phyloP scores from a whole-genome alignment of 2,113 vertebrate genomes.

The Typhlomys cinereus region DNA sequence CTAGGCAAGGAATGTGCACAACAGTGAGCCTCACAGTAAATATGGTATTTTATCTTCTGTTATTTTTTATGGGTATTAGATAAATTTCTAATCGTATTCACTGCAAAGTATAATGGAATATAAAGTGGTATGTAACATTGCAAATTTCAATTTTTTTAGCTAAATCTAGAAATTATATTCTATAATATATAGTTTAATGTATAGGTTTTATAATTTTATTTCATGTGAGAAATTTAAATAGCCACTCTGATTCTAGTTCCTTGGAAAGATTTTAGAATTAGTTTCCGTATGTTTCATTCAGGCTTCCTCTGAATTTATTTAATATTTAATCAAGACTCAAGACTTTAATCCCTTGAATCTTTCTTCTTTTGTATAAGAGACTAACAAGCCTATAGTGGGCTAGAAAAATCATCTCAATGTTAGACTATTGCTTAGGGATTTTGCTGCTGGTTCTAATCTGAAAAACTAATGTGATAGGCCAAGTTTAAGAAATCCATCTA shows the following conservation, averaged over 20 bases:
- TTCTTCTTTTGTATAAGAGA: constrained; percentile 21
- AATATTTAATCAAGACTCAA: constrained; percentile 26
- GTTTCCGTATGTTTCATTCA: constrained; percentile 40
- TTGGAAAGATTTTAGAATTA: constrained; percentile 41
- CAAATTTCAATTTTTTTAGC: background rate
- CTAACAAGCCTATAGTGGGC: background rate
- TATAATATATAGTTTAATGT: background rate
- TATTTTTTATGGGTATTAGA: background rate
- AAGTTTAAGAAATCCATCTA: background rate
- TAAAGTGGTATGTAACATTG: constrained; percentile 5
- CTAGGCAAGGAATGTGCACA: background rate
- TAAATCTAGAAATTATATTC: constrained; percentile 12
- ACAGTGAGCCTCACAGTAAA: background rate
- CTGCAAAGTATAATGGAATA: constrained; percentile 23
- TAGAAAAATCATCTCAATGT: background rate
- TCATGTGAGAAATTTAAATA: constrained; percentile 34
- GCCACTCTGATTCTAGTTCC: constrained; percentile 4
- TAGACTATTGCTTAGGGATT: background rate
- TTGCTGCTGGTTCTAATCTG: background rate
- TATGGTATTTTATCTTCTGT: background rate
- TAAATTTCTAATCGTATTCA: constrained; percentile 3
- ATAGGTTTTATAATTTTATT: background rate
- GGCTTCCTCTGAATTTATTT: constrained; percentile 6
- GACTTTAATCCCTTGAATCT: constrained; percentile 26
- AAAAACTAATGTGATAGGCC: background rate